Evolutionary conservation across 2,888 invertebrate genomes (phyloP).

Genomic region (Asteroscopus sphinx): DNA sequence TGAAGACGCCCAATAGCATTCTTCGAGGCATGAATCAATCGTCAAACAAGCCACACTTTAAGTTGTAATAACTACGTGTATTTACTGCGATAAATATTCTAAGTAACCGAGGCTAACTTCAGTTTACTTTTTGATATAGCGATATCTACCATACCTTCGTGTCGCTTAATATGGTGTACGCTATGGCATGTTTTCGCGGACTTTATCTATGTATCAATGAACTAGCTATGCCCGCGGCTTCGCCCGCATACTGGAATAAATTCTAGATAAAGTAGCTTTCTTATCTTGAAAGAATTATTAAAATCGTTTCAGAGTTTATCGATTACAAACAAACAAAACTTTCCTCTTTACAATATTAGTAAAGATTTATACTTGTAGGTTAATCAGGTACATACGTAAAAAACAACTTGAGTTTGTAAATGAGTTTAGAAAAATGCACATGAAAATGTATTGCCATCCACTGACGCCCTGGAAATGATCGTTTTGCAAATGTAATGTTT

Average conservation of each 20-base stretch:
- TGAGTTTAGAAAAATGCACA: conserved; percentile 31
- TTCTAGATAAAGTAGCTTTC: too few relatives aligned
- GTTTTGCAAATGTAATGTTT: conserved; percentile 16
- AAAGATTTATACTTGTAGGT: conserved; percentile 49
- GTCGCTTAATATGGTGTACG: conserved; percentile 54
- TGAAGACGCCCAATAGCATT: conserved; percentile 47
- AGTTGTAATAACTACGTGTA: conserved; percentile 55
- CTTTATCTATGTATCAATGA: conserved; percentile 55
- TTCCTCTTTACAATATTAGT: too few relatives aligned
- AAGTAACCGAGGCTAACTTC: conserved; percentile 73
- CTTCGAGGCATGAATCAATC: conserved; percentile 59
- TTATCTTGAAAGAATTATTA: too few relatives aligned
- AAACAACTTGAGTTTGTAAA: conserved; percentile 24
- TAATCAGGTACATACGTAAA: conserved; percentile 22
- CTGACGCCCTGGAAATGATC: conserved; percentile 4
- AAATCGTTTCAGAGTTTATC: too few relatives aligned
- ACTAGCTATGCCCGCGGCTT: too few relatives aligned
- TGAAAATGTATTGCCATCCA: conserved; percentile 7
- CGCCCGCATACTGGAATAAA: too few relatives aligned
- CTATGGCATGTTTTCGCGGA: conserved; percentile 57
- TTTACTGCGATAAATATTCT: conserved; percentile 69
- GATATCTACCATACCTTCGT: conserved; percentile 56
- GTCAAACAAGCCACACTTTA: conserved; percentile 55
- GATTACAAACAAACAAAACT: too few relatives aligned
- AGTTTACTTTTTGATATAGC: conserved; percentile 82